Base-by-base conservation (phyloP, 1,140 invertebrate species). In the Neodiprion pinetum region DNA sequence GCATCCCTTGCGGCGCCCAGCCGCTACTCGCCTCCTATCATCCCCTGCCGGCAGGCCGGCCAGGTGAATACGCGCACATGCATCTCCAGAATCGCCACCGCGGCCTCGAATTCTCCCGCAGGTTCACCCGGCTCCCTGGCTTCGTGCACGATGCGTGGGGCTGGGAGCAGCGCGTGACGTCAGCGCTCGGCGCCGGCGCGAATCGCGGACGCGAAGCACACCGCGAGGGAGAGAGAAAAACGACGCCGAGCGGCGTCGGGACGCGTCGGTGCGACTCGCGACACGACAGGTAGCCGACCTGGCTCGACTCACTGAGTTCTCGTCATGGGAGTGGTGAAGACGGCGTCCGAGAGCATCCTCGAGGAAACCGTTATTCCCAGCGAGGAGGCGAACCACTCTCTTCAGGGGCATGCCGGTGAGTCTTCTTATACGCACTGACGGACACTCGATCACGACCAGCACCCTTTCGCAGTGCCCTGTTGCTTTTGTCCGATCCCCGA, bases 261-360 rank as follows among this genome's bases (percentile, higher is more conserved):
- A 77, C 78, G 76, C 76, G 75, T 68, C 80, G 68, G 77, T 78
- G 76, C 80, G 72, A 75, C 70, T 70, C 75, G 67, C 80, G 70
- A 40, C 67, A 74, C 48, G 72, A 71, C 49, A 48, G 61, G 28
- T 21, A 74, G 67, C 49, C 73, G 72, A 72, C 12, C 67, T 69
- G 72, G 50, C 61, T 71, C 65, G 67, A 47, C 23, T 48, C 49
- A 72, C 12, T 72, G 68, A 68, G 65, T 48, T 47, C 67, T 74
- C 72, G 80, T 53, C 81, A 90, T 90, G 89, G 89, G 89, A 81
- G 84, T 90, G 77, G 82, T 89, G 74, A 88, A 86, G 76, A 79
- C 80, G 10, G 81, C 79, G 53, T 83, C 84, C 21, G 83, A 88
- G 66, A 85, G 82, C 74, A 78, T 86, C 76, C 77, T 86, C 70